A percentile compares a stretch with the other conserved stretches of the same genome.
Conservation (phyloP, 2,797 vertebrate species). For the Allobates femoralis region DNA sequence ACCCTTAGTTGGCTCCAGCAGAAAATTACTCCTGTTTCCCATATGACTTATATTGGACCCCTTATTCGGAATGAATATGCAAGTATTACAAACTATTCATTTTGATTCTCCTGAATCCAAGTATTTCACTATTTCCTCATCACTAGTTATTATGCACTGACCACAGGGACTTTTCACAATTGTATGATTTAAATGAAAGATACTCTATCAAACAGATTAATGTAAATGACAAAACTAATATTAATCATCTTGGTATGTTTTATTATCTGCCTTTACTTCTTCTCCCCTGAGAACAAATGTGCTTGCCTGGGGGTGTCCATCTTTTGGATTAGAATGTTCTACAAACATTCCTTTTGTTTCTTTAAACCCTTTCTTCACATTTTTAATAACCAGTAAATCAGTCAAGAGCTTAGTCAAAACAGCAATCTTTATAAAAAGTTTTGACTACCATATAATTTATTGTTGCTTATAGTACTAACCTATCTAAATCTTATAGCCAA, state of each 20-base stretch:
- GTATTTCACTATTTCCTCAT: no score
- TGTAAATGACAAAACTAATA: not conserved
- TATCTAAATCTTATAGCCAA: not conserved
- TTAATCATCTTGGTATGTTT: not conserved
- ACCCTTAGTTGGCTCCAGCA: no score
- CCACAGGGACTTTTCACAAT: no score
- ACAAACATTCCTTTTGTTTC: not conserved
- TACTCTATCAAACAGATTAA: not conserved
- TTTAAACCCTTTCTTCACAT: not conserved
- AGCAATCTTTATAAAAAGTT: not conserved
- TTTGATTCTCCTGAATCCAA: no score
- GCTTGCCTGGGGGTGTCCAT: not conserved
- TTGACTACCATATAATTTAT: not conserved
- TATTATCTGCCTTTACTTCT: not conserved
- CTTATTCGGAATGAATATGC: no score
- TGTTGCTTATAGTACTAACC: not conserved
- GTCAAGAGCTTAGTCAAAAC: not conserved
- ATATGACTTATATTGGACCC: no score
- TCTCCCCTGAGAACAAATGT: not conserved
- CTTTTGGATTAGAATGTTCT: not conserved
- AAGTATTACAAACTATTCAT: no score
- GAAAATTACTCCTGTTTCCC: no score
- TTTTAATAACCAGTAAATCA: slow-evolving; percentile 21
- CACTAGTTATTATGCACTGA: no score
- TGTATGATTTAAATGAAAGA: not conserved